Conservation (phyloP, 2,113 vertebrate species). For the Prochilodus magdalenae region DNA sequence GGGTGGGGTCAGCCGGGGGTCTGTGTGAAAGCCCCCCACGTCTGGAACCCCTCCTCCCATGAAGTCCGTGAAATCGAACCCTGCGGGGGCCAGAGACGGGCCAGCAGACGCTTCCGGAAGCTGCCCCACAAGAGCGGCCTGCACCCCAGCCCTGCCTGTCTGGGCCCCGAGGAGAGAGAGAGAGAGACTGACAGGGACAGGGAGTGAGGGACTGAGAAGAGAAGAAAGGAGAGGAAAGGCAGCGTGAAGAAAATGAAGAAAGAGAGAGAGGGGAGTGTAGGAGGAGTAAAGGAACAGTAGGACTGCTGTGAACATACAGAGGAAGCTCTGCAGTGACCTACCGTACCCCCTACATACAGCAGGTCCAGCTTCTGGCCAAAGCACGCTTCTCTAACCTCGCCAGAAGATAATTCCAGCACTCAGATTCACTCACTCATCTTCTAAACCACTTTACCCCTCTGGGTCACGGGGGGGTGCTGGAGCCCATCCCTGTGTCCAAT, state of each 20-base stretch:
- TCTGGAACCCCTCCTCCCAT: constrained; percentile 67
- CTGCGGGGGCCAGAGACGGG: constrained; percentile 58
- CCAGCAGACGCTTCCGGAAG: constrained; percentile 56
- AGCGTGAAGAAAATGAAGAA: not conserved
- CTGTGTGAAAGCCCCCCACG: constrained; percentile 55
- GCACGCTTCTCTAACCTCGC: too few species aligned
- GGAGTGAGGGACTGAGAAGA: constrained; percentile 11
- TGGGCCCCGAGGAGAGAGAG: constrained; percentile 38
- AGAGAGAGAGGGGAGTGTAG: not conserved
- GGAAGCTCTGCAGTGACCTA: too few species aligned
- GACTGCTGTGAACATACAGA: not conserved
- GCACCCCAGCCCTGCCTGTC: constrained; percentile 46
- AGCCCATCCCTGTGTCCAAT: too few species aligned
- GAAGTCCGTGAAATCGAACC: constrained; percentile 77
- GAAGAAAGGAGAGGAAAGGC: not conserved
- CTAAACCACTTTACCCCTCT: too few species aligned
- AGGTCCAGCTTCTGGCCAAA: too few species aligned
- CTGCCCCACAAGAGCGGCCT: constrained; percentile 4
- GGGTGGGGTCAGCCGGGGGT: constrained; percentile 67
- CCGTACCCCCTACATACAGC: too few species aligned
- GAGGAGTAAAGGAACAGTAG: not conserved
- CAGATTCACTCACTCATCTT: too few species aligned
- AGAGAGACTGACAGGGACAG: constrained; percentile 15
- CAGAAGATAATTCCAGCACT: too few species aligned
- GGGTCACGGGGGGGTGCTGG: too few species aligned